Conservation (phyloP, 2,797 vertebrate species). For the Lutjanus campechanus region DNA sequence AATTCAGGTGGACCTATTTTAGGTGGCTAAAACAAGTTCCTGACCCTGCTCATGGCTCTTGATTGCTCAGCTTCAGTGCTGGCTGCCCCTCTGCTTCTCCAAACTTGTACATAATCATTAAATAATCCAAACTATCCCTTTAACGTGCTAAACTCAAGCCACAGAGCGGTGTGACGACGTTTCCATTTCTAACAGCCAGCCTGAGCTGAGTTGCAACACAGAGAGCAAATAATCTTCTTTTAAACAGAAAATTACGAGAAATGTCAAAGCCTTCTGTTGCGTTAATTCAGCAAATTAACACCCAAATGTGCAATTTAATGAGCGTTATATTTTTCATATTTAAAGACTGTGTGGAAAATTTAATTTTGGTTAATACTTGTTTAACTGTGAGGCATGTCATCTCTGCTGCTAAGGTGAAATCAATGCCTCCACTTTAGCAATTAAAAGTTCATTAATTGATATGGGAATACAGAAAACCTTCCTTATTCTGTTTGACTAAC, state of each 20-base stretch:
- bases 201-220: neutral
- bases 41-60: too few relatives aligned
- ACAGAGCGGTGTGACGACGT: neutral
- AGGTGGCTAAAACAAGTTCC: too few relatives aligned
- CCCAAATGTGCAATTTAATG: constrained; percentile 30
- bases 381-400: neutral
- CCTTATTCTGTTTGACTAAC: constrained; percentile 28
- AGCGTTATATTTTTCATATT: constrained; percentile 15
- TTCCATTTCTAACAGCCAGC: neutral
- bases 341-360: constrained; percentile 16
- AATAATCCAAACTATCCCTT: neutral
- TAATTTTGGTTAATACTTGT: constrained; percentile 29
- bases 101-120: too few relatives aligned
- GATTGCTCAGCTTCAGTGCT: too few relatives aligned
- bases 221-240: constrained; percentile 26
- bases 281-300: constrained; percentile 22
- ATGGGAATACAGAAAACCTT: constrained; percentile 15
- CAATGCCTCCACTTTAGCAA: neutral
- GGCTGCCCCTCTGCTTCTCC: too few relatives aligned
- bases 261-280: constrained; percentile 18
- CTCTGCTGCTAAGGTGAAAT: constrained; percentile 10
- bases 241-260: constrained; percentile 16
- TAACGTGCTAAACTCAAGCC: constrained; percentile 15
- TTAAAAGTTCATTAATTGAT: constrained; percentile 38
- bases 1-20: too few relatives aligned